Base-by-base conservation (phyloP, 2,888 invertebrate genomes). In the Dicycla oo region DNA sequence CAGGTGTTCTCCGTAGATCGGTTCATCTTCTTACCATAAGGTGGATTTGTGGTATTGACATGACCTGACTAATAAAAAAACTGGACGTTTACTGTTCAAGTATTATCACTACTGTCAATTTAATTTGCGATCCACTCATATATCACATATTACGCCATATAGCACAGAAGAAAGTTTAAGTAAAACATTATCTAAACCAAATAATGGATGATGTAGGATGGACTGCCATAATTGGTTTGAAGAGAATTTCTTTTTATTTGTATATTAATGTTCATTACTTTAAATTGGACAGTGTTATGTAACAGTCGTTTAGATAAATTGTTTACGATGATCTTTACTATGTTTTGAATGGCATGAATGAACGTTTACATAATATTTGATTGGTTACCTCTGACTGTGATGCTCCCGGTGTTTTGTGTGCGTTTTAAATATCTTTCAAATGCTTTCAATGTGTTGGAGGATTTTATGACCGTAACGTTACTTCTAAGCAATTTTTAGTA, bases 341-440 rank as follows among this genome's bases (percentile, higher is more conserved):
- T 69, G 62, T 66, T 76, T 63, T 75, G 58, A 69, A 56, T 76
- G 49, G 68, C 5, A 45, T 62, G 23, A 68, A 71, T 71, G 38
- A 57, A 75, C 75, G 71, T 78, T 81, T 75, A 81, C 64, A 68
- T 81, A 81, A 81, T 54, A n/a, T 78, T 56, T 75, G 69, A 71
- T 75, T 49, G 53, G 49, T 58, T 74, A 74, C 69, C 60, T 68
- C 54, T 69, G 30, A 43, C 30, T 63, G 45, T 30, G 62, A 47
- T 38, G 76, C 66, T 74, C 60, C 79, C 26, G 45, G 79, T 68
- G 79, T 79, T 79, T 74, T 40, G 30, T 58, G 23, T 11, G 23
- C 23, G 43, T 20, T 65, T 38, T 26, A 6, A 71, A 40, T 73
- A 47, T 30, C 45, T 72, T 72, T 72, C 47, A 34, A 54, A 23